Evolutionary conservation across 2,113 vertebrate genomes (phyloP), one percentile per base, ranked within the genome.

Genomic region (Oenanthe oenanthe): DNA sequence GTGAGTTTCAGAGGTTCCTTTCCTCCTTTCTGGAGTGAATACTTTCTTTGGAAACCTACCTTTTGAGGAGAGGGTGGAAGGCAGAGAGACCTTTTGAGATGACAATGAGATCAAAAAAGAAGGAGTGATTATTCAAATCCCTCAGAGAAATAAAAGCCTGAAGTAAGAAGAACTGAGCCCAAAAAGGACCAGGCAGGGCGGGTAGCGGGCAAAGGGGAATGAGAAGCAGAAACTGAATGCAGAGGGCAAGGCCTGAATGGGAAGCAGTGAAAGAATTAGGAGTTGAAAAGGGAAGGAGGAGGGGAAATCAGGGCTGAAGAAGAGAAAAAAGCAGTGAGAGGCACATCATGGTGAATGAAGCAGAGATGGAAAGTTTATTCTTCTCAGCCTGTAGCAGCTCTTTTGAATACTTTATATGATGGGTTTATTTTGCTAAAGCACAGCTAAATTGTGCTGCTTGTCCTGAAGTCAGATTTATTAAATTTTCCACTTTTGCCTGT

Each of bases 91-190:
- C 92, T 96, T 96, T 96, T 96, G 87, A 97, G 95, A 88, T 57
- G 63, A 95, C 95, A 96, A 96, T 92, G 92, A 96, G 93, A 96
- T 97, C 92, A 97, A 95, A 96, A 94, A 96, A 88, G 62, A 50
- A 94, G 89, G 71, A 94, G 81, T 96, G 92, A 97, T 96, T 96
- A 97, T 97, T 96, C 96, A 97, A 97, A 97, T 96, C 94, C 82
- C 89, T 88, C 75, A 63, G 85, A 31, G 85, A 92, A 97, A 95
- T 94, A 96, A 97, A 96, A 95, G 96, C 58, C 74, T 92, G 63
- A 88, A 96, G 51, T 89, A 80, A 96, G 94, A 95, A 89, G 88
- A 95, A 95, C 72, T 94, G 94, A 94, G 94, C 93, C 93, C 93
- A 95, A 77, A 96, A 92, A 51, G 88, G 82, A 90, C 71, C 72